phyloP scores from a whole-genome alignment of 2,888 invertebrate genomes.

The Hoplodrina blanda region DNA sequence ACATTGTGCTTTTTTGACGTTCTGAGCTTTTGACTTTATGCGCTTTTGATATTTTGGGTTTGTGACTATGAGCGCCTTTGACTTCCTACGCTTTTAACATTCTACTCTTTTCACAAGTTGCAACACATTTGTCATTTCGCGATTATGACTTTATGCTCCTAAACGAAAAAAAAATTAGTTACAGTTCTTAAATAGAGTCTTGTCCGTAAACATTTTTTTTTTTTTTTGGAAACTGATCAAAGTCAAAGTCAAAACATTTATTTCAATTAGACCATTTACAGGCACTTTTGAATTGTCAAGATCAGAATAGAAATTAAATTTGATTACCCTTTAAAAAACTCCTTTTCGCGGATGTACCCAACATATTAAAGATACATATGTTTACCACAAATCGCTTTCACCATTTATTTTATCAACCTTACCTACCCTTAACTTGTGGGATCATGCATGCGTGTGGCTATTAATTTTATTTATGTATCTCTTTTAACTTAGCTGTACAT shows the following conservation, averaged over 20 bases:
- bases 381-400: constrained; percentile 28
- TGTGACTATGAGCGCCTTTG: neutral
- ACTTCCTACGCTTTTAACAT: neutral
- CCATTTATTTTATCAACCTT: constrained; percentile 42
- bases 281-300: too few relatives aligned
- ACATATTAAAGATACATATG: constrained; percentile 26
- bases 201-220: too few relatives aligned
- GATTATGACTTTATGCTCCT: too few relatives aligned
- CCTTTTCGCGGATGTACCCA: constrained; percentile 27
- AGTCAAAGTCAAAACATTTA: too few relatives aligned
- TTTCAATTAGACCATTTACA: too few relatives aligned
- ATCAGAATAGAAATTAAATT: constrained; percentile 1
- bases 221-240: too few relatives aligned
- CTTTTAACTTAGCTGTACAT: constrained; percentile 26
- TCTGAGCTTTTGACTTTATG: too few relatives aligned
- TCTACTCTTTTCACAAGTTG: neutral
- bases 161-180: too few relatives aligned
- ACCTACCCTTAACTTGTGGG: constrained; percentile 44
- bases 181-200: too few relatives aligned
- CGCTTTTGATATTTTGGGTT: neutral
- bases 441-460: constrained; percentile 25
- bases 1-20: too few relatives aligned
- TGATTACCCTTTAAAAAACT: neutral
- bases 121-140: too few relatives aligned
- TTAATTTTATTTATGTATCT: constrained; percentile 27